Base-by-base conservation (phyloP, 2,888 invertebrate genomes). In the Agrypnus murinus region DNA sequence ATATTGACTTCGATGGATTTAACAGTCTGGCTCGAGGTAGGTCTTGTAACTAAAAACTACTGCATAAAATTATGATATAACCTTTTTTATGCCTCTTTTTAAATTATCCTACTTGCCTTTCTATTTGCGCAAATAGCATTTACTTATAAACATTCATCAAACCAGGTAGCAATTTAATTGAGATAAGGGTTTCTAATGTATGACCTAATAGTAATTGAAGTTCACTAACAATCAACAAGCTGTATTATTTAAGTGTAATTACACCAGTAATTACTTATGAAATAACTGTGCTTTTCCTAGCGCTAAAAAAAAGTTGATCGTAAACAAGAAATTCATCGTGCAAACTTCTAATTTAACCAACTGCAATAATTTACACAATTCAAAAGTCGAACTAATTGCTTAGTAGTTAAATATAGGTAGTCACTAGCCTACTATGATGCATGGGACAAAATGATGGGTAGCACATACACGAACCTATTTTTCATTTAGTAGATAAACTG, bases 391-490 rank as follows among this genome's bases (percentile, higher is more conserved):
- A 14, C 55, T 72, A 74, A 74, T 74, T 74, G 72, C 70, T 48
- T 67, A 50, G 50, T 59, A 65, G 68, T 68, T 74, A 74, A 74
- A 72, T 74, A 75, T 70, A 72, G 75, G 71, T 69, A 75, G 76
- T 75, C 73, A 65, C 64, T 69, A 63, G 31, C 68, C 71, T 57
- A 59, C 58, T 59, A 74, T 75, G 75, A 76, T 75, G 65, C 76
- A 75, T 76, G 71, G 66, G 74, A 74, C 69, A 57, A 75, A 76
- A 76, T 75, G 69, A 76, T 75, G 72, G 74, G 75, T 73, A 69
- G 69, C 69, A 68, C 59, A 67, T 71, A 71, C 75, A 74, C 75
- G 74, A 76, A 74, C 68, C 60, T 62, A 75, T 75, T 71, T 71
- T 72, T 76, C 74, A 75, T 72, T 75, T 71, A 6, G 6, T 25